Evolutionary conservation across 2,888 invertebrate species (phyloP).

Genomic region (Agrotis exclamationis): DNA sequence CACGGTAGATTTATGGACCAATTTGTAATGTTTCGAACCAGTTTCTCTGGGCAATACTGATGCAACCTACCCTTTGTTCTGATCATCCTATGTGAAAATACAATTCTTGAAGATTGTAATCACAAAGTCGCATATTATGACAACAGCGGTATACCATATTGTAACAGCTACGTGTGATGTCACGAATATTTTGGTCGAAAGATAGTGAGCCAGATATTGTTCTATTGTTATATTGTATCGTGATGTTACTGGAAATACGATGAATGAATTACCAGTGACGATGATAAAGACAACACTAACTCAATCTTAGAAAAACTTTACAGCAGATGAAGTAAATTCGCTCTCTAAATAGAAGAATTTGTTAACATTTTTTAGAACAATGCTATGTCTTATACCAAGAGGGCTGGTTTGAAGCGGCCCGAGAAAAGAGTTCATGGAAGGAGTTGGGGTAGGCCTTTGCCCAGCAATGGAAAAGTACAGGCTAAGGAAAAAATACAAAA

Average conservation of each 20-base stretch:
- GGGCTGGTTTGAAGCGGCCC: too few relatives aligned
- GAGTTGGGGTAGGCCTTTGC: too few relatives aligned
- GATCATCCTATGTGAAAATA: conserved; percentile 22
- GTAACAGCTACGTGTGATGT: conserved; percentile 9
- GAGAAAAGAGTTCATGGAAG: too few relatives aligned
- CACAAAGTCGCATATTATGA: conserved; percentile 24
- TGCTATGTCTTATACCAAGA: too few relatives aligned
- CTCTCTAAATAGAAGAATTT: too few relatives aligned
- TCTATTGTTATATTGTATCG: conserved; percentile 31
- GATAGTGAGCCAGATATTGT: conserved; percentile 28
- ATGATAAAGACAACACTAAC: background rate
- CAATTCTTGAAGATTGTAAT: conserved; percentile 3
- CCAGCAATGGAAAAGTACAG: too few relatives aligned
- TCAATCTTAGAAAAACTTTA: too few relatives aligned
- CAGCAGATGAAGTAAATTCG: too few relatives aligned
- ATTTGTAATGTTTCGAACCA: background rate
- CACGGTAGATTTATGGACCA: background rate
- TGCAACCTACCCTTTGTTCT: conserved; percentile 21
- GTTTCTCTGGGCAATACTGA: background rate
- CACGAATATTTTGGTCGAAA: conserved; percentile 17
- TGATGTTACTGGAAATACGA: conserved; percentile 20
- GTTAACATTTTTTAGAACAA: too few relatives aligned
- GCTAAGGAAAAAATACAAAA: too few relatives aligned
- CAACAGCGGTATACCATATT: background rate
- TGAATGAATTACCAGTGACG: background rate